Evolutionary conservation across 2,888 invertebrate species (phyloP).

Genomic region (Lobophora halterata): DNA sequence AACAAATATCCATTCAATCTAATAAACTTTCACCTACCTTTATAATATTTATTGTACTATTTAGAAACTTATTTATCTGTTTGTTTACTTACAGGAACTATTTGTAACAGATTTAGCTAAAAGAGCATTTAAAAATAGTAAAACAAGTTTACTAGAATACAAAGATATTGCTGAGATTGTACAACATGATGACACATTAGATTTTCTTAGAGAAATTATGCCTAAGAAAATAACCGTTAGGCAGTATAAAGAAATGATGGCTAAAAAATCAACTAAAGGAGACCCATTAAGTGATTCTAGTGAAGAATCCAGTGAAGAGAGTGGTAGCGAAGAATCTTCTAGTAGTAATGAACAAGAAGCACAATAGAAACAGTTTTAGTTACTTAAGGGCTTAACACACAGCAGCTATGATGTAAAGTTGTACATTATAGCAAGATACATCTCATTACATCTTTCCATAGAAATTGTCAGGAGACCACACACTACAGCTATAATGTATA

Average conservation of each 20-base stretch:
- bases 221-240: constrained; percentile 86
- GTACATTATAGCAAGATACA: no score
- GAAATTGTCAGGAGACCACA: no score
- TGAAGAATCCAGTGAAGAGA: constrained; percentile 52
- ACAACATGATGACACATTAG: constrained; percentile 83
- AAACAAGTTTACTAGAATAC: constrained; percentile 82
- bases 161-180: constrained; percentile 87
- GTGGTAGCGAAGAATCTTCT: constrained; percentile 53
- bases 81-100: constrained; percentile 77
- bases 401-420: no score
- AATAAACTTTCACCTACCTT: no score
- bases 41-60: no score
- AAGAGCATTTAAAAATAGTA: constrained; percentile 79
- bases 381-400: no score
- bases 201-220: constrained; percentile 87
- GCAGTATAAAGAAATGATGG: constrained; percentile 84
- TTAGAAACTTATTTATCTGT: no score
- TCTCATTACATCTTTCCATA: no score
- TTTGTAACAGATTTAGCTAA: constrained; percentile 85
- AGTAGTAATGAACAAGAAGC: constrained; percentile 55
- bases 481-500: no score
- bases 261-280: constrained; percentile 71
- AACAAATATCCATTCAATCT: no score
- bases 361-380: constrained; percentile 4
- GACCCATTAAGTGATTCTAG: constrained; percentile 56